Conservation (phyloP, 2,113 vertebrate genomes). For the Poicephalus gulielmi region DNA sequence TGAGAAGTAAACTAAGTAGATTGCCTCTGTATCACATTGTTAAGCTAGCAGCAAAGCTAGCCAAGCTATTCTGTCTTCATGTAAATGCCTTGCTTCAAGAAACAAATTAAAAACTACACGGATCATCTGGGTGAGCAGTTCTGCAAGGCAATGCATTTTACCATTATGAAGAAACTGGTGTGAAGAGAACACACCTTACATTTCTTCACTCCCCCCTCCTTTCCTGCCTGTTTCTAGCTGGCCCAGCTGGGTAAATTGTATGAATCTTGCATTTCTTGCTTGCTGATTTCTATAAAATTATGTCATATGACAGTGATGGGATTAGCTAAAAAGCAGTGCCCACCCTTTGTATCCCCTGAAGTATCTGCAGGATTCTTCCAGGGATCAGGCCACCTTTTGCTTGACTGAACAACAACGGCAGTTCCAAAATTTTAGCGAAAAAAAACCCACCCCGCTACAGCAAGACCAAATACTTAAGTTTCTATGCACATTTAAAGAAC, state of each 20-base stretch:
- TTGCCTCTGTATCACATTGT: background rate
- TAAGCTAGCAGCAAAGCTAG: background rate
- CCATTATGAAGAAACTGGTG: background rate
- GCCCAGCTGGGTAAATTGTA: background rate
- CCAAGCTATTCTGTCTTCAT: background rate
- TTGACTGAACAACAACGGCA: background rate
- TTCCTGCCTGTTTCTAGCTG: background rate
- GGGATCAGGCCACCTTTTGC: background rate
- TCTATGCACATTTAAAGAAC: background rate
- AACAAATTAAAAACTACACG: background rate
- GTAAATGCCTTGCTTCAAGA: background rate
- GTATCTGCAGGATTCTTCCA: background rate
- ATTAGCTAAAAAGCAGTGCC: background rate
- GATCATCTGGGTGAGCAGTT: background rate
- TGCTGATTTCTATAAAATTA: background rate
- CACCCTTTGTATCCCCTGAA: background rate
- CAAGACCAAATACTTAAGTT: background rate
- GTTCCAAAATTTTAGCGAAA: background rate
- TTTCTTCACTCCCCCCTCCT: background rate
- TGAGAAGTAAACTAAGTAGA: background rate
- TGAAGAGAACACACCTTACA: background rate
- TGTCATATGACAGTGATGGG: background rate
- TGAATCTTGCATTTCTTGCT: background rate
- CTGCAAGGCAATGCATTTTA: background rate
- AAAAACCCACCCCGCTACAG: accelerated